Evolutionary conservation across 2,888 invertebrate species (phyloP).

Genomic region (Orthonevra nobilis): DNA sequence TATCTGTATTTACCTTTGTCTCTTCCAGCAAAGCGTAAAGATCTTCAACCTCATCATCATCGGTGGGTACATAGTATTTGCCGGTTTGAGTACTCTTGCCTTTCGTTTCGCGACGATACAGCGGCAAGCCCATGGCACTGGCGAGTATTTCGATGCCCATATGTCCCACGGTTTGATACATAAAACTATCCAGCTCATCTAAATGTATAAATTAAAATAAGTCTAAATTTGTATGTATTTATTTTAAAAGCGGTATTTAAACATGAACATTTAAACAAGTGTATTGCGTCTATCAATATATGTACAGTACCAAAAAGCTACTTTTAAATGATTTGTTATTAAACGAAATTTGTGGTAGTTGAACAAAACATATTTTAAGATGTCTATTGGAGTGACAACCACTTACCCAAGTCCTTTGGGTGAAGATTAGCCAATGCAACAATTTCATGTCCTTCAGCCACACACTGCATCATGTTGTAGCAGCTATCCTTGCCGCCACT

Average conservation of each 20-base stretch:
- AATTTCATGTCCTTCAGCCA: constrained; percentile 94
- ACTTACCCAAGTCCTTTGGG: constrained; percentile 89
- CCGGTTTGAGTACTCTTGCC: constrained; percentile 91
- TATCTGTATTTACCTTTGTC: constrained; percentile 76
- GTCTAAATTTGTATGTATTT: too few relatives aligned
- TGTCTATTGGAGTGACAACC: too few relatives aligned
- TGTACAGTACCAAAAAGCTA: too few relatives aligned
- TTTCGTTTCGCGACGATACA: constrained; percentile 91
- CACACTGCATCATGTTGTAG: constrained; percentile 99
- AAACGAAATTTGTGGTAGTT: background rate
- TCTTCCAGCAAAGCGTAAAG: constrained; percentile 88
- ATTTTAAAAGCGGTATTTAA: too few relatives aligned
- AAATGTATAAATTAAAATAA: constrained; percentile 11
- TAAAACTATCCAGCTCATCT: constrained; percentile 97
- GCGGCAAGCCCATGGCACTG: constrained; percentile 95
- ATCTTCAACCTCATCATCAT: constrained; percentile 98
- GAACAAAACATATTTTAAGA: too few relatives aligned
- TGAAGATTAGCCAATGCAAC: constrained; percentile 97
- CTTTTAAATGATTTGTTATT: too few relatives aligned
- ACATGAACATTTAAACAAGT: too few relatives aligned
- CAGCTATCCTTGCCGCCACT: constrained; percentile 99
- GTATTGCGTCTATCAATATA: too few relatives aligned
- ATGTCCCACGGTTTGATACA: constrained; percentile 99
- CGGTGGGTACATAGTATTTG: constrained; percentile 89
- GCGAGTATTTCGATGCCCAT: constrained; percentile 95